Evolutionary conservation across 2,113 vertebrate species (phyloP).

Genomic region (Indri indri): DNA sequence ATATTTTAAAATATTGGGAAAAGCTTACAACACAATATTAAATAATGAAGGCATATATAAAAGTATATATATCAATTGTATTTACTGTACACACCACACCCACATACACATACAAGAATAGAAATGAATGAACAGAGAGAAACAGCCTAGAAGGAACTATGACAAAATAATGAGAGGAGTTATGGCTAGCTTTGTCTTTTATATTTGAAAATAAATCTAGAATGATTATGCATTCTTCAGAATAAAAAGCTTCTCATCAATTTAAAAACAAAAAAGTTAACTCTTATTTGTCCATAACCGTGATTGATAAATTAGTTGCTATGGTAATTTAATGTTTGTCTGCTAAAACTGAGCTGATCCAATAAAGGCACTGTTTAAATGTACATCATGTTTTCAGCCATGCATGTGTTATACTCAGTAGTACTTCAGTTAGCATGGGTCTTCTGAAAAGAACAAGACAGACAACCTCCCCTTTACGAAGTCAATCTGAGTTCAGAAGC

Average conservation of each 20-base stretch:
- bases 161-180: not conserved
- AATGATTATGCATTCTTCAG: not conserved
- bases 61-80: not conserved
- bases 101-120: not conserved
- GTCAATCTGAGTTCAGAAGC: not conserved
- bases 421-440: not conserved
- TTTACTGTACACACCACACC: not conserved
- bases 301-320: not conserved
- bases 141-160: not conserved
- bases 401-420: not conserved
- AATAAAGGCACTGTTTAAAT: not conserved
- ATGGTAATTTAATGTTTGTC: not conserved
- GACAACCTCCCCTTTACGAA: not conserved
- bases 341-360: not conserved
- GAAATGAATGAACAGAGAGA: not conserved
- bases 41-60: not conserved
- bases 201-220: not conserved
- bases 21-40: not conserved
- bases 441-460: not conserved
- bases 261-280: not conserved
- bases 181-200: not conserved
- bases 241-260: not conserved
- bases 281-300: not conserved
- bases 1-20: not conserved
- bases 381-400: not conserved